Evolutionary conservation across 2,888 invertebrate species (phyloP), one percentile per base, ranked within the genome.

Genomic region (Aphrophora alni): DNA sequence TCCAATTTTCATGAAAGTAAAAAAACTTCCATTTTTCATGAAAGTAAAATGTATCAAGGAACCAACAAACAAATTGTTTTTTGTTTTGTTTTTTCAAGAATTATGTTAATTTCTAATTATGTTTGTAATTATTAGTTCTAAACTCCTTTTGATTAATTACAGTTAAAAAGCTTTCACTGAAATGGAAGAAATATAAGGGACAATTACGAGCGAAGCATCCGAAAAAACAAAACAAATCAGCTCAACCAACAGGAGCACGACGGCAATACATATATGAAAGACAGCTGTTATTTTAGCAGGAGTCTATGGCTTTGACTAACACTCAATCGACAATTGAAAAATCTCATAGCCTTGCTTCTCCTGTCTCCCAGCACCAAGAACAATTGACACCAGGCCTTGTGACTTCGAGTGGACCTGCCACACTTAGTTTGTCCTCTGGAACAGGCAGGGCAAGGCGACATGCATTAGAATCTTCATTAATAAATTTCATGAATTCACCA

Each of bases 141-240:
- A 44, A 44, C 33, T 5, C 3, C 17, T 44, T 17, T 44, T 14
- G 1, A 12, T 44, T 44, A 8, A 12, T 44, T 44, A 28, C 77
- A 77, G 68, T 27, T 17, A 24, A n/a, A 69, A 77, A 77, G 59
- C 27, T 77, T 0, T 69, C 44, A 14, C 27, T 59, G 59, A 76
- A 76, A 76, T 76, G 51, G 76, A 76, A 76, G n/a, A 28, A 59
- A 59, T 7, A 27, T 76, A 1, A 25, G 76, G 25, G 76, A 76
- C n/a, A 25, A 51, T 4, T 76, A 59, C 26, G n/a, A 17, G 7
- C 68, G 69, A 33, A 68, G 69, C 25, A 10, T n/a, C 3, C 38
- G 59, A 38, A 77, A 77, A 59, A 69, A n/a, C n/a, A 69, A n/a
- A 68, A 28, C 1, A 51, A 44, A 24, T 77, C 77, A 7, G 69